Evolutionary conservation across 2,797 vertebrate genomes (phyloP), one percentile per base, ranked within the genome.

Genomic region (Pipistrellus nathusii): DNA sequence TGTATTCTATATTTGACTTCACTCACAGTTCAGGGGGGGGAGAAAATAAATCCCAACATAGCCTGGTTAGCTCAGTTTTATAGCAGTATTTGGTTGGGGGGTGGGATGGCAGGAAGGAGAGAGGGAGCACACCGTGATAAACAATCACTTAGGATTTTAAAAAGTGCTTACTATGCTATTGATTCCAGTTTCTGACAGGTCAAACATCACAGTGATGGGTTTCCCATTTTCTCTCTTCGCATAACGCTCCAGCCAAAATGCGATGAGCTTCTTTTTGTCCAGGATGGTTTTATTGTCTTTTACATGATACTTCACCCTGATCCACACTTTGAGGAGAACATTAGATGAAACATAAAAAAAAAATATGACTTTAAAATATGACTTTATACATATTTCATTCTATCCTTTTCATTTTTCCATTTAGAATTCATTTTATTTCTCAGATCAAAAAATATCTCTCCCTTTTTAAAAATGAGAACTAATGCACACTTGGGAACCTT

Each of bases 201-300:
- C 99, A 95, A 99, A 99, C 82, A 99, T 98, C 62, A 99, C 99
- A 1, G 99, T 99, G 90, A 99, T 96, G 0, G 99, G 99, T 97
- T 99, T 99, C 69, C 99, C 99, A 4, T 99, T 99, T 95, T 99
- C 99, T 91, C 99, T 99, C 92, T 98, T 99, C 18, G 99, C 98
- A 90, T 99, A 99, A 13, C 99, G 98, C 97, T 99, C 99, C 97
- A 99, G 95, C 99, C 99, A 99, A 98, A 99, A 99, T 27, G 99
- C 99, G 4, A 99, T 98, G 25, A 99, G 99, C 96, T 99, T 99
- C 99, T 99, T 99, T 98, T 99, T 99, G 88, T 99, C 99, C 94
- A 98, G 14, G 8, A 98, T 96, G 0, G 98, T 98, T 98, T 99
- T 99, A 72, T 98, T 87, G 97, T 99, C 99, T 97, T 98, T 99